Conservation (phyloP, 30 jellyfish, hydroid and myxozoan species). For the Nemopilema nomurai region DNA sequence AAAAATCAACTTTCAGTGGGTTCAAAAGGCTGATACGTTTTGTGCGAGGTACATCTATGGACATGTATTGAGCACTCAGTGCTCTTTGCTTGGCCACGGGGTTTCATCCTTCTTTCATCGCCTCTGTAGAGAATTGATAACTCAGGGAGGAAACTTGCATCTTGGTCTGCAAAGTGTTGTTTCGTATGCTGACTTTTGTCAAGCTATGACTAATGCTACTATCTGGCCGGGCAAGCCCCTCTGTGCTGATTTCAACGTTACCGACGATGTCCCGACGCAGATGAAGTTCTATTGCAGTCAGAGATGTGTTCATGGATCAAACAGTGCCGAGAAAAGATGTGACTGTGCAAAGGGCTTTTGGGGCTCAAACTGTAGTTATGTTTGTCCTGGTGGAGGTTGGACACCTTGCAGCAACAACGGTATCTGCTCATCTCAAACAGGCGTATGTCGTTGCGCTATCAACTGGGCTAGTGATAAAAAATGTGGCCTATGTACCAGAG, state of each 20-base stretch:
- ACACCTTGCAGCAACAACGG: conserved; percentile 54
- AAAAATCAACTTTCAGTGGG: background rate
- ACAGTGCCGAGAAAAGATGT: conserved; percentile 1
- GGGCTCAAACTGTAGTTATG: conserved; percentile 48
- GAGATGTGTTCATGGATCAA: conserved; percentile 27
- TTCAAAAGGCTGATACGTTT: conserved; percentile 17
- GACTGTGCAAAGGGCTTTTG: conserved; percentile 47
- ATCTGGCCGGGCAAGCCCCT: conserved; percentile 58
- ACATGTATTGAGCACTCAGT: conserved; percentile 16
- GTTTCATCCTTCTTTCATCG: conserved; percentile 23
- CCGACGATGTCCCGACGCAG: conserved; percentile 5
- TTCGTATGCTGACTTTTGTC: conserved; percentile 45
- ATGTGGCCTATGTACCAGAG: conserved; percentile 45
- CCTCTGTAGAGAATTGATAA: conserved; percentile 29
- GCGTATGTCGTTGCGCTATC: conserved; percentile 39
- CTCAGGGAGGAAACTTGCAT: conserved; percentile 6
- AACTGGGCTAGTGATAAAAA: conserved; percentile 58
- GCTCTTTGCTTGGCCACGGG: conserved; percentile 35
- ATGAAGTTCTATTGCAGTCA: conserved; percentile 30
- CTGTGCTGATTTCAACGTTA: background rate
- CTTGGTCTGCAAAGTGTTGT: conserved; percentile 40
- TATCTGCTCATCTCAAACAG: conserved; percentile 14
- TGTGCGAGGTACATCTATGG: conserved; percentile 3
- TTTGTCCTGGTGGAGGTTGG: conserved; percentile 75
- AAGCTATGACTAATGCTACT: conserved; percentile 16